A percentile compares a stretch with the other conserved stretches of the same genome.
phyloP scores from a whole-genome alignment of 1,140 invertebrate species.

The Caenorhabditis remanei region DNA sequence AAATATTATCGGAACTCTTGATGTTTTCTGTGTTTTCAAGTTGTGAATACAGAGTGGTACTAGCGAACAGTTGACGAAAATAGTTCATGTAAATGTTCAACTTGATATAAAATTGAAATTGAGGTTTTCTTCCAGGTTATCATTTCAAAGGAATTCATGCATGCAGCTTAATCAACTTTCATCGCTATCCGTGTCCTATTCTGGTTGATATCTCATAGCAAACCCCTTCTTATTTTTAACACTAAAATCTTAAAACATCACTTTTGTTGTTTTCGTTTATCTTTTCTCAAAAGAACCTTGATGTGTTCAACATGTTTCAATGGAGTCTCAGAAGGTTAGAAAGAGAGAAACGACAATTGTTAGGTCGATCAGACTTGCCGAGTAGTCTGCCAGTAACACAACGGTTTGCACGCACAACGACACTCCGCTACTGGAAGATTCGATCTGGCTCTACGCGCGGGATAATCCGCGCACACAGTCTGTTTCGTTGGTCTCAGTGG shows the following conservation, averaged over 20 bases:
- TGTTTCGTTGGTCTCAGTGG: neutral
- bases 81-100: too few species aligned
- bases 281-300: constrained; percentile 31
- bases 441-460: neutral
- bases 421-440: neutral
- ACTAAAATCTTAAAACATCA: neutral
- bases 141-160: too few species aligned
- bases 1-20: neutral
- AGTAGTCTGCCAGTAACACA: constrained; percentile 21
- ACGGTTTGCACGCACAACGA: neutral
- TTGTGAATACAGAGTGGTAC: neutral
- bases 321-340: constrained; percentile 12
- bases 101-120: too few species aligned
- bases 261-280: constrained; percentile 16
- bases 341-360: constrained; percentile 26
- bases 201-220: too few species aligned
- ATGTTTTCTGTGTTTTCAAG: neutral
- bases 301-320: constrained; percentile 25
- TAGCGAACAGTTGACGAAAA: too few species aligned
- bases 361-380: neutral
- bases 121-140: too few species aligned
- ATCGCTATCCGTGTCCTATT: too few species aligned
- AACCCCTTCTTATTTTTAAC: too few species aligned
- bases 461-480: neutral
- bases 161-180: too few species aligned